A percentile compares a stretch with the other conserved stretches of the same genome.
Conservation (phyloP, 2,888 invertebrate genomes). For the Dicranocentrus wangi region DNA sequence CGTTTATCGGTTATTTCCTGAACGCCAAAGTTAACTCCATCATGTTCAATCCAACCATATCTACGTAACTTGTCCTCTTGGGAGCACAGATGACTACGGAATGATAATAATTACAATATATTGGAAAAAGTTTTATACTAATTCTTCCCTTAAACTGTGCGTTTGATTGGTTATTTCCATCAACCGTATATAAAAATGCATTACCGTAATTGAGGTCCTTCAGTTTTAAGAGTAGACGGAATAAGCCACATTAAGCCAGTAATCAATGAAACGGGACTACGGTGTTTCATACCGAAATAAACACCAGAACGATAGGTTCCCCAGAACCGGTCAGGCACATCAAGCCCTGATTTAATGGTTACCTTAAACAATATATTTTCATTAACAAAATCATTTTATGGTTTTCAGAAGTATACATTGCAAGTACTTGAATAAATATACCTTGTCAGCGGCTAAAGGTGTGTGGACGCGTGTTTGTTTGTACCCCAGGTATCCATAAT, state of each 20-base stretch:
- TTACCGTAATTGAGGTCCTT: constrained; percentile 85
- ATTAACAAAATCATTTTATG: not conserved
- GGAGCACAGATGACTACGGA: constrained; percentile 90
- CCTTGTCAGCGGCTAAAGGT: constrained; percentile 86
- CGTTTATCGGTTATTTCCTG: constrained; percentile 90
- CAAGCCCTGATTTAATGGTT: constrained; percentile 81
- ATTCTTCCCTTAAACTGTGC: not conserved
- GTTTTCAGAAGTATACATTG: too few relatives aligned
- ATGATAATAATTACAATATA: too few relatives aligned
- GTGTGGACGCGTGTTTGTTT: constrained; percentile 91
- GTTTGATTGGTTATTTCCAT: not conserved
- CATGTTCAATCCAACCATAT: constrained; percentile 94
- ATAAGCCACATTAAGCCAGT: constrained; percentile 98
- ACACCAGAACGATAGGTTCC: constrained; percentile 91
- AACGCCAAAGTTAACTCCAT: constrained; percentile 91
- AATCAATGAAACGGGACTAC: constrained; percentile 90
- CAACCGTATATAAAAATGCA: not conserved
- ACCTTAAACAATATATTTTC: constrained; percentile 77
- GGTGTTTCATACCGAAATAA: constrained; percentile 92
- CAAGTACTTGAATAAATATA: too few relatives aligned
- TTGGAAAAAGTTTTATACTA: too few relatives aligned
- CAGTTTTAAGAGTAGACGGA: constrained; percentile 80
- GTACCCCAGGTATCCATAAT: constrained; percentile 87
- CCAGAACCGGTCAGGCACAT: constrained; percentile 90
- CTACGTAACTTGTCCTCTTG: constrained; percentile 87